These are phyloP conservation scores for Apostichopus leukothele DNA, from an alignment of 53 echinoderm and acorn worm species.

Conservation along the genomic window DNA sequence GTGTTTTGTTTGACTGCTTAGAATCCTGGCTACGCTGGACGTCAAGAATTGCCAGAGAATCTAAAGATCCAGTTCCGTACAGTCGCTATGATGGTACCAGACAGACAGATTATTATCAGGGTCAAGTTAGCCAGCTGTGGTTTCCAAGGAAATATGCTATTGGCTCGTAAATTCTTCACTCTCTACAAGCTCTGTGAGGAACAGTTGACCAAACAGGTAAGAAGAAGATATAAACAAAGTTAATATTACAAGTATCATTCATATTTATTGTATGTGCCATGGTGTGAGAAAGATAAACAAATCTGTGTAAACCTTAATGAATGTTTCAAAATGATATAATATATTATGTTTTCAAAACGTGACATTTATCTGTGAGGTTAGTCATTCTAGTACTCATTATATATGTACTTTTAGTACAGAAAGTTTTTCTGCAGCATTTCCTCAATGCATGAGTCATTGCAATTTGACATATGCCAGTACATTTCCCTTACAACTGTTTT, in stretches of 20 bases:
- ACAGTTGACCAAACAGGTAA: constrained; percentile 98
- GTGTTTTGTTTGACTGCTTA: constrained; percentile 2
- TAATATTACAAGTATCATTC: not conserved
- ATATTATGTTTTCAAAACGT: no score
- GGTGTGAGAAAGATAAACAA: no score
- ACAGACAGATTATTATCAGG: constrained; percentile 96
- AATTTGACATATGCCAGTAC: no score
- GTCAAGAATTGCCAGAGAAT: constrained; percentile 96
- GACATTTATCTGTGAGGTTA: no score
- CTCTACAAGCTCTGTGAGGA: constrained; percentile 99
- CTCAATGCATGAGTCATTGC: no score
- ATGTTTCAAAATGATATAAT: no score
- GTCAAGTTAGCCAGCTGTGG: constrained; percentile 97
- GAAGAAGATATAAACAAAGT: not conserved
- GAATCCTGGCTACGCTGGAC: constrained; percentile 98
- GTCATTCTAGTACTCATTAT: no score
- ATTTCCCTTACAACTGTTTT: no score
- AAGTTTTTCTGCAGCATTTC: no score
- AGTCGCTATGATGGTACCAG: constrained; percentile 99
- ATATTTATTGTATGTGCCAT: no score
- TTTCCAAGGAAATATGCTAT: constrained; percentile 96
- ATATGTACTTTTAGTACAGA: no score
- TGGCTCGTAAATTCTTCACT: constrained; percentile 98
- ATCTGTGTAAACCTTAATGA: no score
- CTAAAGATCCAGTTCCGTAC: constrained; percentile 99